Conservation (phyloP, 2,888 invertebrate species). For the Syritta pipiens region DNA sequence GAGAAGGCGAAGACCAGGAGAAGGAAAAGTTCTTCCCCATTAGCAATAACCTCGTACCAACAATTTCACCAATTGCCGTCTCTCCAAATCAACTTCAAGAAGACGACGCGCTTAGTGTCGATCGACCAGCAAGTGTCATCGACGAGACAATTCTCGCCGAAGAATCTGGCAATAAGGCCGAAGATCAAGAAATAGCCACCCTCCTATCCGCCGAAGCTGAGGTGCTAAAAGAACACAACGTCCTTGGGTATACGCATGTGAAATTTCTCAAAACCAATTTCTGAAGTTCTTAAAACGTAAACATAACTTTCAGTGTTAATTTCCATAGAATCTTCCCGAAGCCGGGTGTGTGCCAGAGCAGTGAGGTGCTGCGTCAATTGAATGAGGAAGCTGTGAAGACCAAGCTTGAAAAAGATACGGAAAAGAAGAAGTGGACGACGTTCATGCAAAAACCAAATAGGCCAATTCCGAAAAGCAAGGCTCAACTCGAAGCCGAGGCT, state of each 20-base stretch:
- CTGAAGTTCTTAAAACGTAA: no score
- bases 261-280: conserved; percentile 32
- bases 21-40: conserved; percentile 73
- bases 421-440: conserved; percentile 85
- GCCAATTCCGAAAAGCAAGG: conserved; percentile 82
- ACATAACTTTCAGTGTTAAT: conserved; percentile 83
- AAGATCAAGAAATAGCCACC: conserved; percentile 85
- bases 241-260: conserved; percentile 81
- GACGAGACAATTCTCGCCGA: conserved; percentile 71
- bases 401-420: conserved; percentile 80
- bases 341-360: conserved; percentile 83
- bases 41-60: background rate
- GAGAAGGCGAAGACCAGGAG: conserved; percentile 72
- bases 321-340: conserved; percentile 85
- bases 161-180: conserved; percentile 78
- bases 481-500: conserved; percentile 75
- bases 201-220: conserved; percentile 85
- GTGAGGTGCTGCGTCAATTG: conserved; percentile 84
- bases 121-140: background rate
- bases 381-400: conserved; percentile 82
- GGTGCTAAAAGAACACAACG: conserved; percentile 84
- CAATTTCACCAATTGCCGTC: conserved; percentile 12
- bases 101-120: conserved; percentile 6
- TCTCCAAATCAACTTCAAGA: conserved; percentile 25
- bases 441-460: conserved; percentile 88